A percentile compares a stretch with the other conserved stretches of the same genome.
These are phyloP conservation scores for Clinocottus analis DNA, from an alignment of 2,113 vertebrate genomes.

Conservation along the genomic window DNA sequence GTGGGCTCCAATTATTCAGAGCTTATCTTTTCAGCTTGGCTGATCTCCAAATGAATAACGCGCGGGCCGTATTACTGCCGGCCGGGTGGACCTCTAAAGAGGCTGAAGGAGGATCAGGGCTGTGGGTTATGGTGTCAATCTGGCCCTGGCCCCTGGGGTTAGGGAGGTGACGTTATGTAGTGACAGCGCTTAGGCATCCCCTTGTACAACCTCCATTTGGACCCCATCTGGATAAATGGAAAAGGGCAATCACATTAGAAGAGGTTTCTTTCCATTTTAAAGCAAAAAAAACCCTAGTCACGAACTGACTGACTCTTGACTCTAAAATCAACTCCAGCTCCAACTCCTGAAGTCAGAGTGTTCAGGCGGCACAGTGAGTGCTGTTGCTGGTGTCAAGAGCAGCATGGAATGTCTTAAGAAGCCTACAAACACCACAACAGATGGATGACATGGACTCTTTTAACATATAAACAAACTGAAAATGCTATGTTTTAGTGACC, in stretches of 20 bases:
- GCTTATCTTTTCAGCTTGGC: constrained; percentile 93
- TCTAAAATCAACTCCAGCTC: constrained; percentile 63
- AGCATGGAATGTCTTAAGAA: constrained; percentile 26
- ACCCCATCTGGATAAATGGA: constrained; percentile 77
- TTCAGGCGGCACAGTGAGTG: constrained; percentile 58
- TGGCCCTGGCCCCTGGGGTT: constrained; percentile 85
- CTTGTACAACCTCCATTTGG: constrained; percentile 77
- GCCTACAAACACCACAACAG: background rate
- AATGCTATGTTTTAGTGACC: background rate
- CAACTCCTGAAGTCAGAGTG: constrained; percentile 45
- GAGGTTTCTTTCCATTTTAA: constrained; percentile 67
- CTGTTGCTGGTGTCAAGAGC: constrained; percentile 45
- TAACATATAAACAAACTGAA: background rate
- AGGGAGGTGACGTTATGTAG: constrained; percentile 84
- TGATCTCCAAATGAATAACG: constrained; percentile 91
- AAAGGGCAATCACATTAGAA: constrained; percentile 83
- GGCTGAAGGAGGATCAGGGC: constrained; percentile 83
- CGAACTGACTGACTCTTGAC: constrained; percentile 65
- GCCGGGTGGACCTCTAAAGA: constrained; percentile 89
- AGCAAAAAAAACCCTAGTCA: constrained; percentile 59
- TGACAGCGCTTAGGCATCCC: constrained; percentile 82
- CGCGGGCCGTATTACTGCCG: constrained; percentile 89
- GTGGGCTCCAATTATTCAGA: constrained; percentile 94
- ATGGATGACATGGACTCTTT: background rate
- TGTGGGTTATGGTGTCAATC: constrained; percentile 89